Conservation (phyloP, 2,113 vertebrate genomes). For the Isichthys henryi region DNA sequence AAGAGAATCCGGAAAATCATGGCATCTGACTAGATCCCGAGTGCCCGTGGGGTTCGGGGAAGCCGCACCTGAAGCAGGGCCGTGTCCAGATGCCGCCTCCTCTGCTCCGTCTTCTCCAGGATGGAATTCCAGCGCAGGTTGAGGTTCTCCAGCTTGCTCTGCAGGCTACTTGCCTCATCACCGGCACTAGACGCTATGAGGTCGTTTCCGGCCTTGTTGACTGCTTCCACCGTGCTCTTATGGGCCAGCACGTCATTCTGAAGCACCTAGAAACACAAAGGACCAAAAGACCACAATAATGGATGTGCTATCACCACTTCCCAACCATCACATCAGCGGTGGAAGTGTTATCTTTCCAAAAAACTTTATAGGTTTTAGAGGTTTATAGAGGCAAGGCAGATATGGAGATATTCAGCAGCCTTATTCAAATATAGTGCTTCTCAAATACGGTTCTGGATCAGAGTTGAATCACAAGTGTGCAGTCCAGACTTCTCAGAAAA, state of each 20-base stretch:
- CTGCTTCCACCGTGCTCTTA: constrained; percentile 83
- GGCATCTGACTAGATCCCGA: background rate
- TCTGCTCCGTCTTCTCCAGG: constrained; percentile 79
- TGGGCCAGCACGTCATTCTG: constrained; percentile 93
- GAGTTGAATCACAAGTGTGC: background rate
- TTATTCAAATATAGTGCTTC: background rate
- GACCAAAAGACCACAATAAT: background rate
- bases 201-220: constrained; percentile 87
- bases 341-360: background rate
- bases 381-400: background rate
- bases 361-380: no score
- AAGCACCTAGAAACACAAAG: constrained; percentile 66
- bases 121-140: constrained; percentile 85
- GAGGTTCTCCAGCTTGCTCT: constrained; percentile 80
- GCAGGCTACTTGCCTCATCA: constrained; percentile 85
- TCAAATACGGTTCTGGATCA: background rate
- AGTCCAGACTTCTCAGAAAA: background rate
- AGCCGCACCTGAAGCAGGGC: constrained; percentile 81
- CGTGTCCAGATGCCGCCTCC: constrained; percentile 80
- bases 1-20: constrained; percentile 30
- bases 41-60: background rate
- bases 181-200: constrained; percentile 83
- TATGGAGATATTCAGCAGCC: background rate
- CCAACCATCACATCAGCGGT: background rate
- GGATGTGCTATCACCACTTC: background rate